Evolutionary conservation across 2,113 vertebrate genomes (phyloP), one percentile per base, ranked within the genome.

Genomic region (Callaeas wilsoni): DNA sequence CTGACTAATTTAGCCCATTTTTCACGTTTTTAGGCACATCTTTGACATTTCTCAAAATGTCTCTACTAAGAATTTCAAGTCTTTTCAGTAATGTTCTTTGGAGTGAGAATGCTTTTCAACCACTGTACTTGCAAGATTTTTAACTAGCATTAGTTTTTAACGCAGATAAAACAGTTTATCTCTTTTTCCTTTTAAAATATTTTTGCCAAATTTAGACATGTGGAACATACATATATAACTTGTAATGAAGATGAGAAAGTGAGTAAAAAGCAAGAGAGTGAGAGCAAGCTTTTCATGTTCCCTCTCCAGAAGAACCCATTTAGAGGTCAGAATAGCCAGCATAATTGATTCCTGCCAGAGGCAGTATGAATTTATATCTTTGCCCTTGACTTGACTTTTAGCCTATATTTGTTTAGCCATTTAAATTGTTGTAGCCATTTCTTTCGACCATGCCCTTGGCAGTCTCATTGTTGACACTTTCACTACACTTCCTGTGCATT

Each of bases 311-410:
- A 88, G 71, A 96, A 67, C 6, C 5, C 94, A 53, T 94, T 85
- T 96, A 82, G 94, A 93, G 88, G 86, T 91, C 78, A 94, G 70
- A 93, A 81, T 90, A 94, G 79, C 49, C 87, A 95, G 42, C 70
- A 52, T 95, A 96, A 97, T 95, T 95, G 94, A 97, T 95, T 95
- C 86, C 56, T 96, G 95, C 95, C 91, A 94, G 93, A 92, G 89
- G 95, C 91, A 73, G 39, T 83, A 76, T 82, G 89, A 97, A 95
- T 96, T 97, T 97, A 73, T 96, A 86, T 96, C 89, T 97, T 96
- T 97, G 96, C 90, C 94, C 96, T 96, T 97, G 94, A 63, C 97
- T 97, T 98, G 97, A 98, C 97, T 87, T 95, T 94, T 93, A 92
- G 60, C 96, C 95, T 96, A 42, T 95, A 97, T 97, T 97, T 97